A percentile compares a stretch with the other conserved stretches of the same genome.
Conservation (phyloP, 2,797 vertebrate species). For the Syngnathus rostellatus region DNA sequence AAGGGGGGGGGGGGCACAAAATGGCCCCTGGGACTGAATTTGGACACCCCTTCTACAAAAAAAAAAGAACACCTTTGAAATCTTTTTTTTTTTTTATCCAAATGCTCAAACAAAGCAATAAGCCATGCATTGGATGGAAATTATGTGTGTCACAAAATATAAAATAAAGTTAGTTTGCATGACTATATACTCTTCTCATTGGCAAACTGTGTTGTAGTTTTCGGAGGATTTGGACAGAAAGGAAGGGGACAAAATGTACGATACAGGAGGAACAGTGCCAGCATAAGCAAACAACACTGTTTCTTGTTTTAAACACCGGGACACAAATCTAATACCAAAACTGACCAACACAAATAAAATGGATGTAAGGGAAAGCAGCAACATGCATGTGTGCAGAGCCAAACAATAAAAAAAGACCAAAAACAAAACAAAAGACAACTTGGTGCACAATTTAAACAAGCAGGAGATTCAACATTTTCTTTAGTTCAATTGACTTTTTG, state of each 20-base stretch:
- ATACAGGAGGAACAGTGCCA: conserved; percentile 47
- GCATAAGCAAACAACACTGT: conserved; percentile 8
- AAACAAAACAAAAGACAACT: conserved; percentile 5
- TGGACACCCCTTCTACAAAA: conserved; percentile 42
- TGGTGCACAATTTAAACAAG: conserved; percentile 28
- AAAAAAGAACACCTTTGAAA: conserved; percentile 52
- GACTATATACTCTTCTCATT: neutral
- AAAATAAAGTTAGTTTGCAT: neutral
- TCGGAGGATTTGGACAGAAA: conserved; percentile 55
- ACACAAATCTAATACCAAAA: conserved; percentile 36
- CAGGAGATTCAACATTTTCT: conserved; percentile 28
- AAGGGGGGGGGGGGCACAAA: neutral
- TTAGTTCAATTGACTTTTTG: neutral
- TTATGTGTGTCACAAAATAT: conserved; percentile 25
- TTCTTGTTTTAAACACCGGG: conserved; percentile 34
- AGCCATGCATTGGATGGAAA: conserved; percentile 43
- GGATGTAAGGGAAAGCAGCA: conserved; percentile 35
- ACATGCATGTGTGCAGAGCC: conserved; percentile 56
- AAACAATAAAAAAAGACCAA: conserved; percentile 18
- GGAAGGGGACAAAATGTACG: conserved; percentile 48
- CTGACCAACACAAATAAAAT: conserved; percentile 34
- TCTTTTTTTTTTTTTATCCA: conserved; percentile 61
- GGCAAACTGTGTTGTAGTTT: conserved; percentile 36
- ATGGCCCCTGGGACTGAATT: neutral
- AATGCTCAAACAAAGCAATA: conserved; percentile 44